A percentile compares a stretch with the other conserved stretches of the same genome.
Conservation (phyloP, 2,113 vertebrate genomes). For the Acanthochromis polyacanthus region DNA sequence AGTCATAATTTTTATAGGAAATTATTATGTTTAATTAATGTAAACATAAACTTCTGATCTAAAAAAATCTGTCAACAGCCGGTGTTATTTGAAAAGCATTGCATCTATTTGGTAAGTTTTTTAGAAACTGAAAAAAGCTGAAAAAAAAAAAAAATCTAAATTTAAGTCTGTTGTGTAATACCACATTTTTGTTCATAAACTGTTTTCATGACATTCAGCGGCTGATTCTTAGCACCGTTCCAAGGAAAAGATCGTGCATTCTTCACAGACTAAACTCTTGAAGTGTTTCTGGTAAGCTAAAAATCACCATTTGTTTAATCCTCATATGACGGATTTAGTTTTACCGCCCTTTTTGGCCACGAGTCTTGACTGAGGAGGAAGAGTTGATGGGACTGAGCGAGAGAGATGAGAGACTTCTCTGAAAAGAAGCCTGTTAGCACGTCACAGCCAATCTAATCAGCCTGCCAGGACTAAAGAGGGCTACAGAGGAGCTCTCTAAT, state of each 20-base stretch:
- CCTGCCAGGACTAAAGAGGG: slow-evolving; percentile 73
- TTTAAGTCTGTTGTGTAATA: too few relatives aligned
- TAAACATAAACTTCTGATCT: too few relatives aligned
- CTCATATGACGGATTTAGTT: slow-evolving; percentile 19
- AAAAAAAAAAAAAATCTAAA: too few relatives aligned
- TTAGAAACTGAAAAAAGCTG: neutral
- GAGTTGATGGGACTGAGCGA: slow-evolving; percentile 9
- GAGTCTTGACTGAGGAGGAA: slow-evolving; percentile 1
- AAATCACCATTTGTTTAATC: slow-evolving; percentile 12
- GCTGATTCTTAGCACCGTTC: slow-evolving; percentile 2
- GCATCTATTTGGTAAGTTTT: neutral
- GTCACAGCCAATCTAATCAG: slow-evolving; percentile 85
- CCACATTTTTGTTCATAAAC: neutral
- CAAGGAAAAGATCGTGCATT: neutral
- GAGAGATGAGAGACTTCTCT: slow-evolving; percentile 57
- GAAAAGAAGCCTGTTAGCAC: slow-evolving; percentile 78
- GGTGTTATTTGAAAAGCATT: too few relatives aligned
- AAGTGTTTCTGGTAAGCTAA: slow-evolving; percentile 30
- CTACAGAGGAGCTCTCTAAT: slow-evolving; percentile 75
- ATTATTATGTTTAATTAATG: too few relatives aligned
- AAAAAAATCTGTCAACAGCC: too few relatives aligned
- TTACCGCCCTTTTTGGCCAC: slow-evolving; percentile 10
- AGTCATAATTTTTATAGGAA: too few relatives aligned
- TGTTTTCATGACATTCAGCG: neutral
- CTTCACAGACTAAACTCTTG: neutral